phyloP scores from a whole-genome alignment of 2,113 vertebrate species.

The Promerops cafer region DNA sequence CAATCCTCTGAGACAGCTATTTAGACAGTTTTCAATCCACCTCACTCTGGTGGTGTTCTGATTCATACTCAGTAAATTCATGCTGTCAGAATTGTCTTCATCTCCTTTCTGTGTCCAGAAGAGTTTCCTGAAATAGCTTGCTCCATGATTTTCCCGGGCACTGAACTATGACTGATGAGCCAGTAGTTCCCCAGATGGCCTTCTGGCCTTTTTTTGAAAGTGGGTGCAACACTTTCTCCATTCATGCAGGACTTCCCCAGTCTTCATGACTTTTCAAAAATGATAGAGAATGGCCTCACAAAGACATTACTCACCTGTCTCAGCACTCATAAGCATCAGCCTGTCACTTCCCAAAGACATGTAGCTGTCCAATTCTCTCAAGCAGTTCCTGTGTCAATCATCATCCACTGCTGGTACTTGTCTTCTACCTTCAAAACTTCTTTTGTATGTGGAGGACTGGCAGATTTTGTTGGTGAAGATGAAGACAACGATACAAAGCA shows the following conservation, averaged over 20 bases:
- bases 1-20: background rate
- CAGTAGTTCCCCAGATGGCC: background rate
- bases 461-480: background rate
- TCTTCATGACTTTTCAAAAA: background rate
- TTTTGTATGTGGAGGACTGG: background rate
- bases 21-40: background rate
- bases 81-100: background rate
- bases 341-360: background rate
- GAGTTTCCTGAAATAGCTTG: background rate
- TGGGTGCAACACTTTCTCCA: background rate
- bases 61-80: background rate
- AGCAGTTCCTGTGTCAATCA: background rate
- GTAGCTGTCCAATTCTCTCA: background rate
- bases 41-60: background rate
- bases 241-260: background rate
- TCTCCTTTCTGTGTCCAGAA: background rate
- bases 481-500: background rate
- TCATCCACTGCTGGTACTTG: background rate
- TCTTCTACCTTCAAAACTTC: background rate
- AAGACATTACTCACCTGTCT: background rate
- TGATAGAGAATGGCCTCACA: background rate
- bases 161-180: background rate
- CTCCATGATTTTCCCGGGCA: background rate
- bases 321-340: rapidly evolving
- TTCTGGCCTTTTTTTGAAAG: background rate